Evolutionary conservation across 2,797 vertebrate genomes (phyloP), one percentile per base, ranked within the genome.

Genomic region (Onychomys arenicola): DNA sequence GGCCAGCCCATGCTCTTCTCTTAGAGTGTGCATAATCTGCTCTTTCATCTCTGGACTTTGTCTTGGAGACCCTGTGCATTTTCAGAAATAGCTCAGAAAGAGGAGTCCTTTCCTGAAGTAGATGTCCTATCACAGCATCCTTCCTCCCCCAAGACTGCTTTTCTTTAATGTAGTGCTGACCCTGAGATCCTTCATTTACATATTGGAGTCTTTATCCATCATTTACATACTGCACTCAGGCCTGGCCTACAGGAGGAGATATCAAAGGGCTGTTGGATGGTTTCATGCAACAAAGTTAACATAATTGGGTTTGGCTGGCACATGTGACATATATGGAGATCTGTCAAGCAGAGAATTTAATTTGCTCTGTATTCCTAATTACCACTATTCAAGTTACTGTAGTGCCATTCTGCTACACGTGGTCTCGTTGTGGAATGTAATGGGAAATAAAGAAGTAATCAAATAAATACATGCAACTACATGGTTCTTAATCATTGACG

Each of bases 21-120:
- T 55, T 46, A 73, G 88, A 11, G 46, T 93, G 27, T 96, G 76
- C 67, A 49, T 14, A 43, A 29, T 37, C n/a, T 69, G n/a, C 27
- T 65, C 29, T 59, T 59, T 59, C 5, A 59, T 61, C 59, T 61
- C 21, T 61, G 23, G 2, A 11, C 19, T 94, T 94, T 71, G 40
- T 82, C 71, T 59, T 92, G 34, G 61, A 92, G 86, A 71, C 75
- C 34, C 34, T 59, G 21, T 76, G 25, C 43, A 32, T 37, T 88
- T 95, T 12, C 57, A 78, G 46, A 88, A 95, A 88, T 3, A 78
- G 6, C 32, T 97, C 76, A 90, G 81, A 82, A 92, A 59, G 19
- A 67, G 59, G 21, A 63, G 43, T 1, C 0, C 37, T 93, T 95
- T 46, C 82, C 83, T 46, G 43, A 65, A 23, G 86, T 63, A 40